These are phyloP conservation scores for Nymphalis c-album DNA, from an alignment of 2,888 invertebrate species.

Conservation along the genomic window DNA sequence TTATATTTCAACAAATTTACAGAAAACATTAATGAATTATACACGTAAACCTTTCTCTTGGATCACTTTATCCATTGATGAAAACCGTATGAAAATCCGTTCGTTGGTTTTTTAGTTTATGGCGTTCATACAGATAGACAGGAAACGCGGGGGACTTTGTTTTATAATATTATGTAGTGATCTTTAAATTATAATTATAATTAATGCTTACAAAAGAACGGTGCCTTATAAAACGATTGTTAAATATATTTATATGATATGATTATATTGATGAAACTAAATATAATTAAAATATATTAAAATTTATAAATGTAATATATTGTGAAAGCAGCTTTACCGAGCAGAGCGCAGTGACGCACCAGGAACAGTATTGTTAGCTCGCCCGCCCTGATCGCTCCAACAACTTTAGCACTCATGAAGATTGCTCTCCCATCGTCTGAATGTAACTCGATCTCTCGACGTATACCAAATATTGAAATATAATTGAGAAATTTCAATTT, in stretches of 20 bases:
- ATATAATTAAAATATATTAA: too few species aligned
- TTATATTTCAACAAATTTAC: too few species aligned
- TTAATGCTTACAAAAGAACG: too few species aligned
- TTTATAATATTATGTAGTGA: too few species aligned
- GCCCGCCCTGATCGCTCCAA: conserved; percentile 52
- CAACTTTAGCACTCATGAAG: conserved; percentile 64
- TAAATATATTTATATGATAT: not conserved
- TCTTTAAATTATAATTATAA: too few species aligned
- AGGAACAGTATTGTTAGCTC: conserved; percentile 59
- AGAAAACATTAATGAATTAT: too few species aligned
- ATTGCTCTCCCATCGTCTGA: conserved; percentile 57
- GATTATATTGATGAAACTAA: not conserved
- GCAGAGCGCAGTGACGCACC: conserved; percentile 45
- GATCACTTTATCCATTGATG: too few species aligned
- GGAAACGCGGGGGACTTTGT: too few species aligned
- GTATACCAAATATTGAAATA: conserved; percentile 24
- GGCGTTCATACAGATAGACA: too few species aligned
- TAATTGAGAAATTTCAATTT: conserved; percentile 20
- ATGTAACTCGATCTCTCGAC: conserved; percentile 39
- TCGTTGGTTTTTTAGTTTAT: too few species aligned
- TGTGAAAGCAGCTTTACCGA: conserved; percentile 42
- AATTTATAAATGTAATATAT: not conserved
- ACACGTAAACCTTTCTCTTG: too few species aligned
- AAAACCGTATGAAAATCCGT: too few species aligned
- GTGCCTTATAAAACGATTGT: not conserved